These are phyloP conservation scores for Sycophaga agraensis DNA, from an alignment of 1,140 invertebrate genomes.

Conservation along the genomic window DNA sequence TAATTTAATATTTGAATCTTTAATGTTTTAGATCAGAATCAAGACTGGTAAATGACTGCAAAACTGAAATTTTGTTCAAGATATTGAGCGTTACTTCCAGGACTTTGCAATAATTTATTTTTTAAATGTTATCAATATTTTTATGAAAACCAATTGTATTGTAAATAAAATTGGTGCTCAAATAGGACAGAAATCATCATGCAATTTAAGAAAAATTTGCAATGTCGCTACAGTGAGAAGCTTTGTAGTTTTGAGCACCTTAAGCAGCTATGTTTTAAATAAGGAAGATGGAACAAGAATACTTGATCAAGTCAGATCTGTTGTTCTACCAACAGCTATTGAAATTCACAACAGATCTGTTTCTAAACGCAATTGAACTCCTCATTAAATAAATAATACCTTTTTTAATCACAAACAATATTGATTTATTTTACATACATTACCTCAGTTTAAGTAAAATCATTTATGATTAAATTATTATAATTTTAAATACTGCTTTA, in stretches of 20 bases:
- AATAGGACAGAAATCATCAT: not conserved
- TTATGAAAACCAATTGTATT: constrained; percentile 28
- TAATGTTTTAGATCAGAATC: constrained; percentile 41
- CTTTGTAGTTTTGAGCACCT: not conserved
- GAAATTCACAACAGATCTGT: constrained; percentile 34
- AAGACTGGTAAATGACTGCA: constrained; percentile 47
- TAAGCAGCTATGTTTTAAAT: constrained; percentile 18
- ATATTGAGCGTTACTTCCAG: constrained; percentile 41
- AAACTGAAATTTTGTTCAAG: constrained; percentile 44
- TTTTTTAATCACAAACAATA: constrained; percentile 30
- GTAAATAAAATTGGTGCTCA: constrained; percentile 31
- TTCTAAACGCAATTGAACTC: constrained; percentile 38
- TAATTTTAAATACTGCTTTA: no score
- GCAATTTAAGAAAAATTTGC: constrained; percentile 15
- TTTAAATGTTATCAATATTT: constrained; percentile 25
- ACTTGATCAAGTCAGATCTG: constrained; percentile 33
- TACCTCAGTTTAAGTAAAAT: no score
- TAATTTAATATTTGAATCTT: not conserved
- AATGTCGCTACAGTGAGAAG: no score
- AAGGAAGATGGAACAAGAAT: constrained; percentile 51
- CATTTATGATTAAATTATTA: no score
- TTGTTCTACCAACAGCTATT: constrained; percentile 37
- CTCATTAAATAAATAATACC: constrained; percentile 41
- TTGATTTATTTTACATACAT: no score
- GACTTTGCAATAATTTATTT: constrained; percentile 36